Base-by-base conservation (phyloP, 2,888 invertebrate genomes). In the Heliconius cydno region DNA sequence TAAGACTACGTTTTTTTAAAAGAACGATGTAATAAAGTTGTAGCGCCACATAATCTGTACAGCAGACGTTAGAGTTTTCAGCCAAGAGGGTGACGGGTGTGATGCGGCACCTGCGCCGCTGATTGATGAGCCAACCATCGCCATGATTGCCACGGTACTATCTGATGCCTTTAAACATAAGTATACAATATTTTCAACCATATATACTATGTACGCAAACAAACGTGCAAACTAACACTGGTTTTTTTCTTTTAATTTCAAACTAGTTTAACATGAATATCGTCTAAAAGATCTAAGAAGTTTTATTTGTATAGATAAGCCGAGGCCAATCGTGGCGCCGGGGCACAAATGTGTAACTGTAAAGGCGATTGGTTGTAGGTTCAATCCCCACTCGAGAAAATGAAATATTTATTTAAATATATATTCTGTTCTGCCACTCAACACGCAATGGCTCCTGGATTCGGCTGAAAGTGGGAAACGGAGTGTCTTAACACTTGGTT, bases 51-150 rank as follows among this genome's bases (percentile, higher is more conserved):
- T 66, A 74, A 67, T 79, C 79, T 70, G 57, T 77, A 79, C 66
- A 78, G 65, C 63, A 77, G 68, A 67, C 73, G 67, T 73, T 74
- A 70, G 68, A 80, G 73, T 78, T 82, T 78, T 76, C 76, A 82
- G 76, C 41, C 66, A 77, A 74, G 80, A 67, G 82, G 78, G 70
- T 79, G 41, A 81, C 83, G 83, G 72, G 38, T 65, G 65, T 65
- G 63, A 83, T 84, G 82, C 83, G 88, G 90, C 94, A 94, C 94
- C 94, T 94, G 94, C 87, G 91, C 87, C 92, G 87, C 87, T 94
- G 94, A 94, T 94, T 94, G 94, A 94, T 94, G 94, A 94, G 89
- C 86, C 88, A 88, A 85, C 92, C 90, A 91, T 91, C 88, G 90
- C 89, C 88, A 91, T 93, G 93, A 93, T 94, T 92, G 79, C 83